Conservation (phyloP, 2,113 vertebrate genomes). For the Carlito syrichta region DNA sequence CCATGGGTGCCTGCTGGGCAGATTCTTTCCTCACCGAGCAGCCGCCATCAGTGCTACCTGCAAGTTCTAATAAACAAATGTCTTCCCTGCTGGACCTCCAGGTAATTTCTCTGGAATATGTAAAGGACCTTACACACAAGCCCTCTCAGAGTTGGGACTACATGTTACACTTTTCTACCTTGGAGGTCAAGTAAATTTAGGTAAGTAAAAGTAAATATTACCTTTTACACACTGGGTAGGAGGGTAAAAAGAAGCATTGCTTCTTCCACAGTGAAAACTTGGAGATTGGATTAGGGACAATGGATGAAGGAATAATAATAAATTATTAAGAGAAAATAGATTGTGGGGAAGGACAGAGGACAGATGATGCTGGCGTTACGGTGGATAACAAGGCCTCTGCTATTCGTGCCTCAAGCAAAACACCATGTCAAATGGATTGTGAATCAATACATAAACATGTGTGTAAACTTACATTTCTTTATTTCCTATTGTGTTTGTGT, state of each 20-base stretch:
- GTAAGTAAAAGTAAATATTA: not conserved
- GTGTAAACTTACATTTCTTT: not conserved
- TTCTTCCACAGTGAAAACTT: not conserved
- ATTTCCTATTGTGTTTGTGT: not conserved
- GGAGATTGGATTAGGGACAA: not conserved
- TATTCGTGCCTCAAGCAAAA: not conserved
- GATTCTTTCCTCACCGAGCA: no score
- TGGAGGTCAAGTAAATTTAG: not conserved
- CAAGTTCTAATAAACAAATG: no score
- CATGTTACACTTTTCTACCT: no score
- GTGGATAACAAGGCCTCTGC: not conserved
- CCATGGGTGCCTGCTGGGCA: no score
- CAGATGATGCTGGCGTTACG: not conserved
- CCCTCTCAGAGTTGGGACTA: no score
- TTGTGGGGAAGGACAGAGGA: not conserved
- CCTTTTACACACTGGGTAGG: not conserved
- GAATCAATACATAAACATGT: not conserved
- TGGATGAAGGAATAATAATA: not conserved
- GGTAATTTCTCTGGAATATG: no score
- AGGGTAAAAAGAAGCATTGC: not conserved
- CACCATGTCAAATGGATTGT: not conserved
- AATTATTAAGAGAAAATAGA: not conserved
- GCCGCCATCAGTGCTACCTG: no score
- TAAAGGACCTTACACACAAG: no score
- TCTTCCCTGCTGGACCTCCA: no score